Evolutionary conservation across 2,888 invertebrate genomes (phyloP), one percentile per base, ranked within the genome.

Genomic region (Platypus cylindrus): DNA sequence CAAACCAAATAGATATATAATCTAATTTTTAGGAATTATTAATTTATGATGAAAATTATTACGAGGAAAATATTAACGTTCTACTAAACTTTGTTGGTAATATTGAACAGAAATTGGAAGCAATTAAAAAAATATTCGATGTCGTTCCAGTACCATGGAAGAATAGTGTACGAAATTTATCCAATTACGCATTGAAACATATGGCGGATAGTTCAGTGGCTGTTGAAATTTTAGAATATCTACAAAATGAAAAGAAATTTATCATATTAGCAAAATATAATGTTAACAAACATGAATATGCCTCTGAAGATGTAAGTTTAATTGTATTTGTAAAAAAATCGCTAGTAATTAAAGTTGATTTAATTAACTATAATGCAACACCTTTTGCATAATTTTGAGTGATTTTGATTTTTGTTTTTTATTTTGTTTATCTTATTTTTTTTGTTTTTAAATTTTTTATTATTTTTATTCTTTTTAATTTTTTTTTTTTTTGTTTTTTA

Each of bases 191-290:
- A 5, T 39, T 52, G 14, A 40, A 50, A 29, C 49, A 52, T 37
- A 43, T 47, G 1, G 14, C 35, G 11, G 18, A 7, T 9, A 64
- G 65, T 49, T 53, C 53, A 8, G 43, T 62, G 20, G 57, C 59
- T 4, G 40, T 47, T 13, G 47, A 56, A 38, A 61, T 69, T 26
- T 52, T 48, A 41, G 45, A 52, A 13, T 55, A 62, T 38, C 48
- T 58, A 23, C 58, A 58, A 32, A 52, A 56, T 18, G 62, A 68
- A 38, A 54, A 61, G 1, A 56, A 58, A 28, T 61, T 63, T 45
- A 46, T 63, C 12, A 55, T 69, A 26, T 48, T 66, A 24, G 64
- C 62, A 36, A 59, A 60, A 15, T 62, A 63, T 38, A 55, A 56
- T 25, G 53, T 60, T 17, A 50, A 55, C 12, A 54, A 55, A 9